Base-by-base conservation (phyloP, 2,888 invertebrate genomes). In the Embidobia sp. region DNA sequence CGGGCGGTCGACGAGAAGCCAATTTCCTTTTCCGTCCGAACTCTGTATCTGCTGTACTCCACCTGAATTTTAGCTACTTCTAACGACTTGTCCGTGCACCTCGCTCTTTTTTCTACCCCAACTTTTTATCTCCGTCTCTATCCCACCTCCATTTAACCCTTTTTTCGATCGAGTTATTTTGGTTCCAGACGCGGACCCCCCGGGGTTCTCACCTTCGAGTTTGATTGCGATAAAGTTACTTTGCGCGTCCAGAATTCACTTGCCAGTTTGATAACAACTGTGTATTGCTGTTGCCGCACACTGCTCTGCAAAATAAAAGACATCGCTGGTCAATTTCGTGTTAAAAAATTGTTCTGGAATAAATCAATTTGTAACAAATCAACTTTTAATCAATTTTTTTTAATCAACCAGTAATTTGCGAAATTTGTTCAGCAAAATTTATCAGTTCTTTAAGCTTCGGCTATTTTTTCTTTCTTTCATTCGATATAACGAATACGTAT, bases 21-120 rank as follows among this genome's bases (percentile, higher is more conserved):
- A 80, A 81, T 80, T 80, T 79, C 77, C 76, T 78, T 69, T 76
- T 77, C 66, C 67, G 55, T 19, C 57, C 61, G 15, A 51, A 19
- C 53, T 61, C 48, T 55, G 40, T 49, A 57, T 57, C 66, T 29
- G 40, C 55, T 44, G 59, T 31, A 63, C 59, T 51, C 51, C 27
- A 26, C 22, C 51, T 42, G 67, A 61, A 69, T 55, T 75, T 66
- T 53, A 51, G 59, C 59, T 59, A 61, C 74, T 59, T 35, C 51
- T 63, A 70, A 53, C 70, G 31, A 70, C 53, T 63, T 53, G 44
- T 57, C 57, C 42, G 27, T 51, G 69, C 35, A 48, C 35, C 59
- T 4, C 27, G 3, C 2, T 51, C 37, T 49, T 27, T 63, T 26
- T 33, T 15, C 13, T 18, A 5, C 11, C 19, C 3, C n/a, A n/a